A percentile compares a stretch with the other conserved stretches of the same genome.
phyloP scores from a whole-genome alignment of 2,113 vertebrate genomes.

The Oreotrochilus melanogaster region DNA sequence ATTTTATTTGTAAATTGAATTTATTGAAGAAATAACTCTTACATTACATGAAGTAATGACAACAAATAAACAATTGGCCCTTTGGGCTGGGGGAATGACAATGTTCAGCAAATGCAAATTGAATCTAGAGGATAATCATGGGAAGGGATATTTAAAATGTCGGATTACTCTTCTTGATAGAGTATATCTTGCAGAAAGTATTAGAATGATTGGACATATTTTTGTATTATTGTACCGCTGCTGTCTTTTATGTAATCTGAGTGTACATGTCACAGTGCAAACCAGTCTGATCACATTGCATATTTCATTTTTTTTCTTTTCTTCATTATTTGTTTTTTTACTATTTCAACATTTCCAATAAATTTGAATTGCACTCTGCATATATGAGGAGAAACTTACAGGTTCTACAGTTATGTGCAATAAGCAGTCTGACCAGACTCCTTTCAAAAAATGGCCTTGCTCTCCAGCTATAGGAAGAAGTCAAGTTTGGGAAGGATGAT shows the following conservation, averaged over 20 bases:
- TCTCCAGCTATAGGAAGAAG: not conserved
- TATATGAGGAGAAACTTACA: not conserved
- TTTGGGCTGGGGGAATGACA: not conserved
- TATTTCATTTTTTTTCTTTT: not conserved
- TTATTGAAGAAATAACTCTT: not conserved
- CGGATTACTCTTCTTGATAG: not conserved
- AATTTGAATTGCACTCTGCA: not conserved
- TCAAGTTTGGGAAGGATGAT: not conserved
- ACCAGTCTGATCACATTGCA: not conserved
- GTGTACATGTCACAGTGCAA: not conserved
- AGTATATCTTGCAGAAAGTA: no score
- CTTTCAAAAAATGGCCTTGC: not conserved
- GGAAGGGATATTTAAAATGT: not conserved
- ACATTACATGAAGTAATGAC: not conserved
- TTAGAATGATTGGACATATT: no score
- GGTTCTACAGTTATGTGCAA: not conserved
- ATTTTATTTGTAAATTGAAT: slow-evolving; percentile 23
- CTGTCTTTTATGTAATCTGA: not conserved
- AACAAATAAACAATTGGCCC: not conserved
- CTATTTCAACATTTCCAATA: not conserved
- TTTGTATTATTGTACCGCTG: not conserved
- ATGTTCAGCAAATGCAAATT: not conserved
- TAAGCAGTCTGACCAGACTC: not conserved
- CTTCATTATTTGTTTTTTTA: not conserved
- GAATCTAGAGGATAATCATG: not conserved